Conservation (phyloP, 2,888 invertebrate species). For the Zygogramma bicolorata region DNA sequence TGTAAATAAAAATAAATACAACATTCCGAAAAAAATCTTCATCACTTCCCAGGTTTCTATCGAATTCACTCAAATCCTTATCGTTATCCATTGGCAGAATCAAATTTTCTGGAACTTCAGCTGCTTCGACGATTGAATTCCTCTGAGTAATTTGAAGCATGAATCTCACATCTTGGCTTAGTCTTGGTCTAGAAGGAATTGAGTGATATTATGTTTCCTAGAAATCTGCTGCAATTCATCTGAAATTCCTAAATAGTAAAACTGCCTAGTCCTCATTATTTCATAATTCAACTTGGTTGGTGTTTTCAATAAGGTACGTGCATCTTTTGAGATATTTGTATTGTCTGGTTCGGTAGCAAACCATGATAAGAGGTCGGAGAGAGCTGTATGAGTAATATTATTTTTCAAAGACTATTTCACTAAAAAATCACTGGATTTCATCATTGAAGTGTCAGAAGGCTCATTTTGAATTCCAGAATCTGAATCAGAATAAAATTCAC, state of each 20-base stretch:
- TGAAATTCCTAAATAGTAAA: conserved; percentile 10
- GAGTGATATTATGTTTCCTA: not conserved
- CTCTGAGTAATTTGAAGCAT: no score
- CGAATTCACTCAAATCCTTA: no score
- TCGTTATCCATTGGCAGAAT: no score
- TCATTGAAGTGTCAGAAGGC: no score
- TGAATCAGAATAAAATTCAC: no score
- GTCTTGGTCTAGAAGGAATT: conserved; percentile 3
- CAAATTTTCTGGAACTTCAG: no score
- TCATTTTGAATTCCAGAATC: no score
- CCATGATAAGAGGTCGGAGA: conserved; percentile 6
- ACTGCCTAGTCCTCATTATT: not conserved
- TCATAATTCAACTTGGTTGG: not conserved
- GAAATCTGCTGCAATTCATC: not conserved
- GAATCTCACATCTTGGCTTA: no score
- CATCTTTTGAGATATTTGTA: conserved; percentile 7
- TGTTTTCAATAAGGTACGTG: conserved; percentile 8
- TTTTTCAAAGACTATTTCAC: conserved; percentile 22
- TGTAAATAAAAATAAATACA: no score
- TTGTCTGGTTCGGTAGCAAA: conserved; percentile 1
- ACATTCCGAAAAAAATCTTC: no score
- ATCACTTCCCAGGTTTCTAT: no score
- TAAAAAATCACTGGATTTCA: conserved; percentile 1
- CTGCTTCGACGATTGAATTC: no score
- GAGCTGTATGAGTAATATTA: conserved; percentile 19